Base-by-base conservation (phyloP, 2,113 vertebrate genomes). In the Channa maculata region DNA sequence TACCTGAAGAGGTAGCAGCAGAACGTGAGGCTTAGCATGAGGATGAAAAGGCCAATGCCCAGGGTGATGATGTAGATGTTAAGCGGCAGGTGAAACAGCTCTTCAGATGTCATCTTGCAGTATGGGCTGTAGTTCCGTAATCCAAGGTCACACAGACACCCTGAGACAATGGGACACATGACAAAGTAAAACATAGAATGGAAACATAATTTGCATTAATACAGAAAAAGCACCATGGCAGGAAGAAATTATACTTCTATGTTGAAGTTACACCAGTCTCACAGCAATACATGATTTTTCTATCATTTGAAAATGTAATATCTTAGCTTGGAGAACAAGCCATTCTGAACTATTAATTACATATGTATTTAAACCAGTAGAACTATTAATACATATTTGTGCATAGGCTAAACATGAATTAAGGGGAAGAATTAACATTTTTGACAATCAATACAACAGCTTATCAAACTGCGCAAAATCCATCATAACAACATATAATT, bases 1-100 rank as follows among this genome's bases (percentile, higher is more conserved):
- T 89, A 95, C 94, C 94, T 95, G 90, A 94, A 92, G 72, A 95
- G 67, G 79, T 93, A 95, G 85, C 94, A 95, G 90, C 94, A 95
- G 92, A 94, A 94, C 69, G 94, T 86, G 67, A 94, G 86, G 79
- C 91, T 93, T 79, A 94, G 86, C 86, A 94, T 89, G 76, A 94
- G 89, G 84, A 95, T 78, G 75, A 95, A 93, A 77, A 95, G 89
- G 70, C 92, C 93, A 5, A 94, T 90, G 44, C 92, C 92, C 80
- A 95, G 88, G 63, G 94, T 91, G 79, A 93, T 90, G 85, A 94
- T 84, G 78, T 93, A 94, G 48, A 94, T 70, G 10, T 94, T 94
- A 63, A 95, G 85, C 1, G 94, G 90, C 58, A 94, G 89, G 65
- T 88, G 79, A 77, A 91, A 88, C 69, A 88, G 75, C 12, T 80